These are phyloP conservation scores for Portevinia maculata DNA, from an alignment of 2,888 invertebrate species.

Conservation along the genomic window DNA sequence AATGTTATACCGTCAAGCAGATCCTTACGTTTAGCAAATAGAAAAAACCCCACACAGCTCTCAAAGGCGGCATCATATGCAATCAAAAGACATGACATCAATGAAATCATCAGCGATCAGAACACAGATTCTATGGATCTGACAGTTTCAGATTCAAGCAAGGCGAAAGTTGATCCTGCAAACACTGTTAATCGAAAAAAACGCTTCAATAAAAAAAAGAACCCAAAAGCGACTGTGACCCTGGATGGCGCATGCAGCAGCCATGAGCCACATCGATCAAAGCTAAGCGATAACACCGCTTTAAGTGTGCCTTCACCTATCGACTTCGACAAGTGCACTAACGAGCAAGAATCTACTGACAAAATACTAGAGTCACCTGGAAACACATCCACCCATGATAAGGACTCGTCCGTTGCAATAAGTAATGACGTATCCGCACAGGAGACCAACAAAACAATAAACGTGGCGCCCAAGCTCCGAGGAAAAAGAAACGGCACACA, in stretches of 20 bases:
- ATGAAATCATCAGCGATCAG: not conserved
- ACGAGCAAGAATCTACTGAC: constrained; percentile 30
- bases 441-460: constrained; percentile 77
- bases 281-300: not conserved
- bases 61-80: not conserved
- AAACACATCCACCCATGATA: constrained; percentile 37
- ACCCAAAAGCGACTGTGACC: constrained; percentile 4
- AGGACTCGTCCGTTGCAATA: not conserved
- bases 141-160: constrained; percentile 2
- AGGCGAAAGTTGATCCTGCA: constrained; percentile 8
- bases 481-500: constrained; percentile 78
- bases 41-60: constrained; percentile 23
- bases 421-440: constrained; percentile 19
- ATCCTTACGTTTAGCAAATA: constrained; percentile 56
- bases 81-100: not conserved
- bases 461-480: constrained; percentile 80
- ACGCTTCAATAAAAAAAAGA: constrained; percentile 63
- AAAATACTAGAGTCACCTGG: constrained; percentile 28
- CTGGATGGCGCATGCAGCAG: constrained; percentile 36
- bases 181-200: constrained; percentile 28
- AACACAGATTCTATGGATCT: not conserved
- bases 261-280: constrained; percentile 35
- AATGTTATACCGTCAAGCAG: constrained; percentile 31
- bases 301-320: not conserved
- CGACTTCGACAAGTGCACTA: constrained; percentile 51